phyloP scores from a whole-genome alignment of 2,797 vertebrate species.

The Mionectes olivaceus region DNA sequence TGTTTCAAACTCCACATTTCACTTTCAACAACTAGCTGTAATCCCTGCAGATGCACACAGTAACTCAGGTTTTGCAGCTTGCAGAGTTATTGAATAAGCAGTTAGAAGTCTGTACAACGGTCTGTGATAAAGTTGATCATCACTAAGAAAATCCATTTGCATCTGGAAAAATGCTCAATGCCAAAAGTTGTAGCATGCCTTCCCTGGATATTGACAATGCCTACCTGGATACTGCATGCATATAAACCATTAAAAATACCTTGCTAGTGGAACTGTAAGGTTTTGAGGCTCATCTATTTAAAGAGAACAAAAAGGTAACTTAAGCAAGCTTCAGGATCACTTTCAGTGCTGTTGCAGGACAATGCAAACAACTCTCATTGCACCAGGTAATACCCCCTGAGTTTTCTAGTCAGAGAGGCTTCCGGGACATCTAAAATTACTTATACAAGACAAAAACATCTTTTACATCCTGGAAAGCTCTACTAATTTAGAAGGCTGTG shows the following conservation, averaged over 20 bases:
- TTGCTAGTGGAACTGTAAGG: not conserved
- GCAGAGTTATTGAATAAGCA: constrained; percentile 18
- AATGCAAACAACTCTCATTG: not conserved
- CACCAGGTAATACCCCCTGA: not conserved
- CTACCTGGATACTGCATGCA: not conserved
- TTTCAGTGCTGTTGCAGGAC: not conserved
- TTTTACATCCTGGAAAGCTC: not conserved
- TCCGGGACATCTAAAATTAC: not conserved
- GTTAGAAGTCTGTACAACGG: not conserved
- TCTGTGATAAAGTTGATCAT: not conserved
- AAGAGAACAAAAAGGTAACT: not conserved
- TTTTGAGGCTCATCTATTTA: not conserved
- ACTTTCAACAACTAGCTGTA: constrained; percentile 16
- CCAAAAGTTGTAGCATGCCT: not conserved
- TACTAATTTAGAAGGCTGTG: not conserved
- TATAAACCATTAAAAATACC: not conserved
- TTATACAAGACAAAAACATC: not conserved
- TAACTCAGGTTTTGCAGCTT: constrained; percentile 25
- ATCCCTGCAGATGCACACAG: not conserved
- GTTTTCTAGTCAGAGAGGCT: not conserved
- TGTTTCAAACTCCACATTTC: not conserved
- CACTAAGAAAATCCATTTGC: not conserved
- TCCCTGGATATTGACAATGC: not conserved
- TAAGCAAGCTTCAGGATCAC: constrained; percentile 12
- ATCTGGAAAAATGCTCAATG: not conserved